phyloP scores from a whole-genome alignment of 2,113 vertebrate genomes.

The Corythoichthys intestinalis region DNA sequence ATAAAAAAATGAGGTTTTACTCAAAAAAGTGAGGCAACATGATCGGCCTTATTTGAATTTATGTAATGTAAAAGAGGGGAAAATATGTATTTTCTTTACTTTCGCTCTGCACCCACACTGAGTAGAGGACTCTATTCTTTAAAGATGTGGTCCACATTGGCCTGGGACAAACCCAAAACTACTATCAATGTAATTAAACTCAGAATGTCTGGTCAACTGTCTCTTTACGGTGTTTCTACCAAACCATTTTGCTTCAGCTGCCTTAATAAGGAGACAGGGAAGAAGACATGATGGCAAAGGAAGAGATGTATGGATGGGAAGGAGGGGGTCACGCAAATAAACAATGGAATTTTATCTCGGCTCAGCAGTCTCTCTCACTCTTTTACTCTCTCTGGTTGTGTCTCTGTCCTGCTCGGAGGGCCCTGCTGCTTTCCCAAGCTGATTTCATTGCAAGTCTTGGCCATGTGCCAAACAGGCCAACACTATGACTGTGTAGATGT shows the following conservation, averaged over 20 bases:
- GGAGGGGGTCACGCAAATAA: slow-evolving; percentile 53
- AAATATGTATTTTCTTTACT: slow-evolving; percentile 17
- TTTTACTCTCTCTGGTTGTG: slow-evolving; percentile 28
- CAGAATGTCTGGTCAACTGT: slow-evolving; percentile 54
- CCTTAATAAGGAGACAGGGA: slow-evolving; percentile 28
- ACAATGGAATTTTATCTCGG: slow-evolving; percentile 64
- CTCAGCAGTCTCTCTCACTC: slow-evolving; percentile 46
- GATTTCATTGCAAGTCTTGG: slow-evolving; percentile 61
- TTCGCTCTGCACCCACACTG: slow-evolving; percentile 28
- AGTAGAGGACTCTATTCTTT: slow-evolving; percentile 22
- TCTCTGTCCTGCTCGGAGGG: slow-evolving; percentile 55
- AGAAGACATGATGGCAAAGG: slow-evolving; percentile 38
- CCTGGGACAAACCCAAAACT: slow-evolving; percentile 50
- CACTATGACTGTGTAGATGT: slow-evolving; percentile 28
- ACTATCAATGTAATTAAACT: slow-evolving; percentile 64
- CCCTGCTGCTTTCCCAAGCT: slow-evolving; percentile 65
- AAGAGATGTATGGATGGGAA: slow-evolving; percentile 41
- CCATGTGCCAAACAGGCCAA: slow-evolving; percentile 44
- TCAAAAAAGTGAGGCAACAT: neutral
- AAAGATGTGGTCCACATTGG: slow-evolving; percentile 30
- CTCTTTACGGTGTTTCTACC: slow-evolving; percentile 20
- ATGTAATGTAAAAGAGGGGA: slow-evolving; percentile 7
- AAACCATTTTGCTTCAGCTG: neutral
- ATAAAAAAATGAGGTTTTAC: slow-evolving; percentile 9
- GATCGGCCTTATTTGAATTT: slow-evolving; percentile 16